Base-by-base conservation (phyloP, 1,140 invertebrate species). In the Lycorma delicatula region DNA sequence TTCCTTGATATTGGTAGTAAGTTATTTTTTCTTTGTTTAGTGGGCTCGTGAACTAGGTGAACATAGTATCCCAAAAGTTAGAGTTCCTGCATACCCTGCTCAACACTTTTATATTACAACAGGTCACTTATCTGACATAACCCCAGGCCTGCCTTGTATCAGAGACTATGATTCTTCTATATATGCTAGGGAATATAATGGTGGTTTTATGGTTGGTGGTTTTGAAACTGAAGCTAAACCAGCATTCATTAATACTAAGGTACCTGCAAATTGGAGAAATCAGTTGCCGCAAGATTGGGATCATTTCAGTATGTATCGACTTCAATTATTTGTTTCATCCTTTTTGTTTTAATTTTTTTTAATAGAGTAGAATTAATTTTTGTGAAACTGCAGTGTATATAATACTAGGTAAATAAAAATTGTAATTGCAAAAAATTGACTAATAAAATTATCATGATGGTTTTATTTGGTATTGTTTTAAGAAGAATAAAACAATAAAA, bases 31-130 rank as follows among this genome's bases (percentile, higher is more conserved):
- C 25, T 41, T 4, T 41, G 27, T 44, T 46, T 29, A 57, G 55
- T 88, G 85, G 85, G 84, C 85, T 7, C 73, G 81, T 34, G 77
- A 80, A 67, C 81, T 97, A 51, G 93, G 92, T 22, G 85, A 91
- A 67, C 72, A 86, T 46, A 88, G 89, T 34, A 78, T 84, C 54
- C 92, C 93, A 11, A 77, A 81, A 67, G 89, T 97, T 0, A 88
- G 91, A 75, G 88, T 97, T 38, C 93, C 93, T 6, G 73, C 93
- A 12, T 86, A 96, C 74, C 85, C 93, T 2, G 91, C 89, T 60
- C 91, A 95, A 72, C 91, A 96, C 75, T 92, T 92, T 72, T 93
- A 93, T 74, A 72, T 96, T 26, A 85, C 91, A 63, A 95, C 93
- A 1, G 86, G 92, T 71, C 80, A 82, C 29, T 83, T 92, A 56